phyloP scores from a whole-genome alignment of 2,888 invertebrate species.

The Nomada fabriciana region DNA sequence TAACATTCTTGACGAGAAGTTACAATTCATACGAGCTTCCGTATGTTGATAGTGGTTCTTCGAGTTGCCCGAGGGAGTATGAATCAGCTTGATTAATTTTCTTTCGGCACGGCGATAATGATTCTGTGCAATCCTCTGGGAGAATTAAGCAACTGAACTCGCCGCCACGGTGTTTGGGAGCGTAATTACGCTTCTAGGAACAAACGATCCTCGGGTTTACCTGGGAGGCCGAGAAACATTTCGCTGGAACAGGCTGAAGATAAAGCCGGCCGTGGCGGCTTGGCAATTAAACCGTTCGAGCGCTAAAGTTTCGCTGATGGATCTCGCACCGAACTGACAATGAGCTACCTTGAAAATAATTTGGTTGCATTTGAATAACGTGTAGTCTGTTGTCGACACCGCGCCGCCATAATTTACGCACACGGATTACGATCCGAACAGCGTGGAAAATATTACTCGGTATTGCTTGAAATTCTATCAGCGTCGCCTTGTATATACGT shows the following conservation, averaged over 20 bases:
- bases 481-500: not conserved
- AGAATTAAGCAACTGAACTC: not conserved
- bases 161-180: not conserved
- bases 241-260: conserved; percentile 39
- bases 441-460: not conserved
- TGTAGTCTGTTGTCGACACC: not conserved
- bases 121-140: not conserved
- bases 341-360: not conserved
- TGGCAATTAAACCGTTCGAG: conserved; percentile 63
- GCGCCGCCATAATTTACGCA: conserved; percentile 1
- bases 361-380: conserved; percentile 25
- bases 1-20: not conserved
- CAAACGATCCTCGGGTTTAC: conserved; percentile 38
- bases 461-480: conserved; percentile 9
- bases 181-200: conserved; percentile 40
- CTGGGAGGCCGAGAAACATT: conserved; percentile 44
- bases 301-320: conserved; percentile 19
- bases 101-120: not conserved
- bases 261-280: conserved; percentile 38
- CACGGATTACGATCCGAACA: conserved; percentile 18
- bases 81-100: not conserved
- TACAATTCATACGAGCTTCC: not conserved
- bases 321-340: conserved; percentile 14
- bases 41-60: not conserved
- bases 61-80: not conserved